Percentiles rank a stretch among this genome's conserved stretches.
Conservation (phyloP, 2,888 invertebrate species). For the Drosophila austrosaltans region DNA sequence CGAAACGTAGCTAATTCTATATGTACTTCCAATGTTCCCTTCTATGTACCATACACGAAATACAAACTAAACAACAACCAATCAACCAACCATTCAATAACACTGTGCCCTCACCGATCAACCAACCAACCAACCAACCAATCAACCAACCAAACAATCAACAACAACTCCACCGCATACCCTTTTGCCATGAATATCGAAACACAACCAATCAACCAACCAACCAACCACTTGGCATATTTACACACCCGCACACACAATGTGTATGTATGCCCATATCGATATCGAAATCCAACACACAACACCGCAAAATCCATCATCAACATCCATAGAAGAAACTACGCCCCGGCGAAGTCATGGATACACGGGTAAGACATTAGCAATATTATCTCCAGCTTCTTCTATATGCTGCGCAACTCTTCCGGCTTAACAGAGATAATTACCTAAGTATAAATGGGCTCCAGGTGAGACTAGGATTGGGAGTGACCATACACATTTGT, state of each 20-base stretch:
- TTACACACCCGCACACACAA: constrained; percentile 35
- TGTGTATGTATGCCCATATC: constrained; percentile 33
- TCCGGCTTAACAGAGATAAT: constrained; percentile 5
- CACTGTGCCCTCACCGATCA: constrained; percentile 37
- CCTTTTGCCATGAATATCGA: constrained; percentile 35
- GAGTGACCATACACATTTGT: neutral
- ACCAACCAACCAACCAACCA: constrained; percentile 34
- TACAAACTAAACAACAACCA: constrained; percentile 49
- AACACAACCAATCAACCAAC: neutral
- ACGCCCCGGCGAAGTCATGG: constrained; percentile 96
- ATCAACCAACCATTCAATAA: constrained; percentile 33
- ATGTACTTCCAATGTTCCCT: constrained; percentile 62
- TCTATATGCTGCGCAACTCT: constrained; percentile 7
- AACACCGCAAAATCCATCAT: constrained; percentile 35
- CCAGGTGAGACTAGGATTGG: neutral
- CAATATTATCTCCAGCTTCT: constrained; percentile 35
- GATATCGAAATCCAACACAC: constrained; percentile 33
- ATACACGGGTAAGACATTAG: constrained; percentile 92
- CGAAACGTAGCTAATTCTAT: constrained; percentile 56
- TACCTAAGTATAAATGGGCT: neutral
- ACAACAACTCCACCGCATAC: constrained; percentile 50
- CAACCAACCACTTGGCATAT: constrained; percentile 20
- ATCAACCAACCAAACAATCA: constrained; percentile 39
- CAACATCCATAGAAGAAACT: constrained; percentile 85
- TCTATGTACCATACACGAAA: constrained; percentile 56